These are phyloP conservation scores for Ahaetulla prasina DNA, from an alignment of 2,113 vertebrate genomes.

Conservation along the genomic window DNA sequence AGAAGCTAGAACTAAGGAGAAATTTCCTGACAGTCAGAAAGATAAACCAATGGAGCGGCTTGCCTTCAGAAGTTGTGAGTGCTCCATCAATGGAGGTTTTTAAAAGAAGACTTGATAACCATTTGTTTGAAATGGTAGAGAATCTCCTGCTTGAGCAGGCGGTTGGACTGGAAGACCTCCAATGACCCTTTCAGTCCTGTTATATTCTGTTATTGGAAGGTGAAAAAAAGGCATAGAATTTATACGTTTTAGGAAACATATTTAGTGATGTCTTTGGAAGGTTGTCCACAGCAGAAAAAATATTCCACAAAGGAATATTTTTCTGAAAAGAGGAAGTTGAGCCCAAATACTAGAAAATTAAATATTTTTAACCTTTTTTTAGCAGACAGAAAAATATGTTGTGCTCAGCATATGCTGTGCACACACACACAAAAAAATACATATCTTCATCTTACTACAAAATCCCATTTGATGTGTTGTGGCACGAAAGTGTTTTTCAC, in stretches of 20 bases:
- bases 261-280: not conserved
- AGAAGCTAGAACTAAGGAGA: not conserved
- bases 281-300: not conserved
- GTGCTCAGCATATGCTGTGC: conserved; percentile 54
- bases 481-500: conserved; percentile 93
- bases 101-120: not conserved
- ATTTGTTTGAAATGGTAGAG: not conserved
- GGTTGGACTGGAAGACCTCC: no score
- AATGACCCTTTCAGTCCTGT: not conserved
- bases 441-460: conserved; percentile 78
- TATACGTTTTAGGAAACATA: not conserved
- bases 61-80: not conserved
- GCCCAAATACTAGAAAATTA: not conserved
- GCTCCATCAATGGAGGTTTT: not conserved
- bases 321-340: not conserved
- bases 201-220: not conserved
- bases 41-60: not conserved
- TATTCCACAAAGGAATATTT: not conserved
- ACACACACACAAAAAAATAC: conserved; percentile 55
- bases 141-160: not conserved
- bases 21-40: not conserved
- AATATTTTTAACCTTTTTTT: conserved; percentile 3
- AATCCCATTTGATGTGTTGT: conserved; percentile 89
- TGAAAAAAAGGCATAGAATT: not conserved
- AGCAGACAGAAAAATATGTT: not conserved